These are phyloP conservation scores for Marisa cornuarietis DNA, from an alignment of 1,140 invertebrate species.

Conservation along the genomic window DNA sequence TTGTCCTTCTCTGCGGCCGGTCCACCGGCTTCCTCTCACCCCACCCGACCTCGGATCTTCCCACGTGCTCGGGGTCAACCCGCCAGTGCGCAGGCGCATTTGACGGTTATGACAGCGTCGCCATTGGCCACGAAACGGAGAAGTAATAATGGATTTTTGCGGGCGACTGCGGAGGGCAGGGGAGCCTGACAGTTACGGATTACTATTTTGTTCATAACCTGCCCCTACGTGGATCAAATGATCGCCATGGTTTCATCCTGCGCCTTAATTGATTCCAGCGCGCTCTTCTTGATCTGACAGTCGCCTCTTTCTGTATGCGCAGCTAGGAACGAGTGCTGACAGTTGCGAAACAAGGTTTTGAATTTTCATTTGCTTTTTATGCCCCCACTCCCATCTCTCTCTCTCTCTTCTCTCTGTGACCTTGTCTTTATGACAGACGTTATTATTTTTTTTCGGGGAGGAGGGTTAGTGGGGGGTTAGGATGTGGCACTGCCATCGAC, in stretches of 20 bases:
- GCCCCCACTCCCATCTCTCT: no score
- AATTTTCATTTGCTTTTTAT: constrained; percentile 6
- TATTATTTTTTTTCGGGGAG: not conserved
- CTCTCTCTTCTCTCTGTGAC: not conserved
- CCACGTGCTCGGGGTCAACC: not conserved
- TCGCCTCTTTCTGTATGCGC: not conserved
- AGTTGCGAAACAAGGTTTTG: constrained; percentile 11
- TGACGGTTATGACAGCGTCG: not conserved
- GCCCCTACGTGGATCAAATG: constrained; percentile 5
- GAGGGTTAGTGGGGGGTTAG: not conserved
- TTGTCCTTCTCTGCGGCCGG: not conserved
- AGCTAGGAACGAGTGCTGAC: not conserved
- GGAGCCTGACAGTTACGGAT: constrained; percentile 2
- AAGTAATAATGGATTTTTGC: constrained; percentile 13
- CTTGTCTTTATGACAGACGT: not conserved
- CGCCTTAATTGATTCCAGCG: not conserved
- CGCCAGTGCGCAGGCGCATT: constrained; percentile 4
- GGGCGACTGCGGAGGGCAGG: constrained; percentile 2
- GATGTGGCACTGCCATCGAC: not conserved
- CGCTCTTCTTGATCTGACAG: not conserved
- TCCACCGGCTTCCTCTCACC: not conserved
- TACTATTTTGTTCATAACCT: constrained; percentile 6
- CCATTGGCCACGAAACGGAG: not conserved
- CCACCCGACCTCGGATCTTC: not conserved
- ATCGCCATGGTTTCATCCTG: not conserved